Base-by-base conservation (phyloP, 2,797 vertebrate genomes). In the Mionectes olivaceus region DNA sequence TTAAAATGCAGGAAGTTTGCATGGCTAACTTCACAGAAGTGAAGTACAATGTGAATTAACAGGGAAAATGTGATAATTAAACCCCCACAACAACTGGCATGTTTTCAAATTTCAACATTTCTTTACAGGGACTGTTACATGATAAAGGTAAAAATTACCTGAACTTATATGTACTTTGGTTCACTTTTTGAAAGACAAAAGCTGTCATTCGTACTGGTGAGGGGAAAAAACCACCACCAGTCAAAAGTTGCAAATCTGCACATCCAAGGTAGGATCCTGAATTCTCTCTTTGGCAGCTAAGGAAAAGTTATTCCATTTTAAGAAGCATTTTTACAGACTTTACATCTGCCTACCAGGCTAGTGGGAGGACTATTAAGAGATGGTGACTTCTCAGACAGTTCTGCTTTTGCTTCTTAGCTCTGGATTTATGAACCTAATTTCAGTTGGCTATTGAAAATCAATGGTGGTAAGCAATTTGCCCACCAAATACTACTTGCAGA, bases 401-500 rank as follows among this genome's bases (percentile, higher is more conserved):
- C 60, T 83, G 74, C 7, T 86, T 86, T 91, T 73, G 10, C 55
- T 73, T 89, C 86, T 83, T 65, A 69, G 83, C 65, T 80, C 19
- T 83, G 64, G 35, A 92, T 83, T 87, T 92, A 91, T 30, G 43
- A 91, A 64, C 23, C 18, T 75, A 53, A 74, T 41, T 80, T 89
- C 67, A 85, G 35, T 30, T 44, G 1, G 4, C 61, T 81, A 52
- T 23, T 89, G 76, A 89, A 95, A 89, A 92, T 56, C 41, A 81
- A 3, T 19, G 28, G 21, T 87, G 43, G 47, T 49, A 67, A 96
- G 76, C 43, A 83, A 59, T 90, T 49, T 93, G 73, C 67, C 82
- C 82, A 88, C 43, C 50, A 81, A 95, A 82, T n/a, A 63, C 41
- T 56, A 73, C 70, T 94, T 69, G 23, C 65, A 94, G 59, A 94